These are phyloP conservation scores for Zosterops lateralis DNA, from an alignment of 2,113 vertebrate species.

Conservation along the genomic window DNA sequence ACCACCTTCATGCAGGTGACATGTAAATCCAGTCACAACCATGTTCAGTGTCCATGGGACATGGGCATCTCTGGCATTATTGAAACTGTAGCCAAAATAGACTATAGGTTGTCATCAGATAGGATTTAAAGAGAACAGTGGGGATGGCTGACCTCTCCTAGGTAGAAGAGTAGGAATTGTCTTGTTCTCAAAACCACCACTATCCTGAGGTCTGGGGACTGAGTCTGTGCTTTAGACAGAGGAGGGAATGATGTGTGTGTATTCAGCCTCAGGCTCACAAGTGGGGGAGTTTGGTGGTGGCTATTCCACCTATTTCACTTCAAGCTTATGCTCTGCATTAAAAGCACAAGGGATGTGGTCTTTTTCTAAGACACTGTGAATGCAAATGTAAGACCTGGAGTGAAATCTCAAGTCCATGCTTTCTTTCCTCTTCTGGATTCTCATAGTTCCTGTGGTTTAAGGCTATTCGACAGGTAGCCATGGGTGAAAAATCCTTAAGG, in stretches of 20 bases:
- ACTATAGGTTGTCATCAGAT: not conserved
- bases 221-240: not conserved
- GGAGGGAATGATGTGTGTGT: not conserved
- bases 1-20: not conserved
- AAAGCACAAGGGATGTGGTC: not conserved
- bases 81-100: not conserved
- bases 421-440: not conserved
- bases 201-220: not conserved
- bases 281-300: not conserved
- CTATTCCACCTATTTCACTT: not conserved
- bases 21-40: not conserved
- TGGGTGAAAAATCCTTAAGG: not conserved
- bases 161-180: not conserved
- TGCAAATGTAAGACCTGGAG: not conserved
- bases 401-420: not conserved
- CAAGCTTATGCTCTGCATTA: not conserved
- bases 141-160: not conserved
- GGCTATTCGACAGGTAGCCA: not conserved
- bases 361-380: not conserved
- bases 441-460: not conserved
- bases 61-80: not conserved
- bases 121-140: not conserved
- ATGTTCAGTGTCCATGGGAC: not conserved
- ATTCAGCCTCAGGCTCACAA: not conserved
- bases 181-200: accelerated